A percentile compares a stretch with the other conserved stretches of the same genome.
These are phyloP conservation scores for Myioborus miniatus DNA, from an alignment of 2,797 vertebrate genomes.

Conservation along the genomic window DNA sequence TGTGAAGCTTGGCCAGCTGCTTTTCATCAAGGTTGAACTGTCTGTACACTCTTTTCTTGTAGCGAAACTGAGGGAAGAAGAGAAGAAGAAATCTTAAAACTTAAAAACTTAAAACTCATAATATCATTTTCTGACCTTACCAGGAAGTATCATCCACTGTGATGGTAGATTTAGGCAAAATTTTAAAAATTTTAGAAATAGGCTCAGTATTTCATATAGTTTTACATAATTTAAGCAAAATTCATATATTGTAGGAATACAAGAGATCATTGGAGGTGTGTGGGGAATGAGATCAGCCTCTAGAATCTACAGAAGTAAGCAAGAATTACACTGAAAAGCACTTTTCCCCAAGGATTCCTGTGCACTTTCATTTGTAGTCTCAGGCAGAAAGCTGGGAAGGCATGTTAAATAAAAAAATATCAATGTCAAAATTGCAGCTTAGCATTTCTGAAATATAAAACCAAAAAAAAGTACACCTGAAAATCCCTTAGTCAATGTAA, in stretches of 20 bases:
- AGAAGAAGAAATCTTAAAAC: background rate
- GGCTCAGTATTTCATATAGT: background rate
- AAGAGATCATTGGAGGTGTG: background rate
- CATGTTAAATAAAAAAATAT: background rate
- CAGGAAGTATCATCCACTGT: background rate
- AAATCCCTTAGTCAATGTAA: background rate
- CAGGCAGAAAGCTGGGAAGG: background rate
- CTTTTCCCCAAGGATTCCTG: background rate
- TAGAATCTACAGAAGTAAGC: background rate
- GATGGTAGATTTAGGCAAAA: background rate
- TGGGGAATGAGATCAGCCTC: background rate
- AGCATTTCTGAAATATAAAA: background rate
- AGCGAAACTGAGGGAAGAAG: conserved; percentile 84
- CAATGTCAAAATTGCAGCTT: background rate
- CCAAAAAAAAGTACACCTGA: background rate
- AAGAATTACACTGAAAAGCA: background rate
- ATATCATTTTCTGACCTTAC: background rate
- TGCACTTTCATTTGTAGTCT: background rate
- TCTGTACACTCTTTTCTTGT: conserved; percentile 91
- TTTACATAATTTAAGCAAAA: background rate
- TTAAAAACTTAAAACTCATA: background rate
- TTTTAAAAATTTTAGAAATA: background rate
- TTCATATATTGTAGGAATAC: rapidly evolving
- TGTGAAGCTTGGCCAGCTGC: conserved; percentile 91
- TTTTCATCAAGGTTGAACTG: conserved; percentile 88